Evolutionary conservation across 2,888 invertebrate species (phyloP), one percentile per base, ranked within the genome.

Genomic region (Cyclophora albipunctata): DNA sequence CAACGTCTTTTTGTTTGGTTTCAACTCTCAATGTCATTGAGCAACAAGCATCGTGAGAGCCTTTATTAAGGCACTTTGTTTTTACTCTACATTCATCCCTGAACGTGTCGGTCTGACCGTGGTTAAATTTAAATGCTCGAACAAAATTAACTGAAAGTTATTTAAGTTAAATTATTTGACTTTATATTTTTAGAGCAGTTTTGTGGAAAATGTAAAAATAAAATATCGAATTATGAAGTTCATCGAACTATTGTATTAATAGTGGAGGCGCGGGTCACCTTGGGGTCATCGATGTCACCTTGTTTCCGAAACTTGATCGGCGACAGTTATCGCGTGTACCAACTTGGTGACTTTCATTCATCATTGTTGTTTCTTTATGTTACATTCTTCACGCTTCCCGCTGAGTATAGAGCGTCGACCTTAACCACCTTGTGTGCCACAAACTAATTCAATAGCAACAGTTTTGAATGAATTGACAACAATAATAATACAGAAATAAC

Each of bases 241-340:
- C 85, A 72, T 70, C 75, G 81, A 78, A 81, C 85, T 71, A 66
- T 67, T 70, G 66, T 67, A 20, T 20, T 20, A 68, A 67, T 65
- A 69, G 66, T 64, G 69, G 60, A 72, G 49, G 66, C 67, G 57
- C 65, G 68, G 78, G 83, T 85, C 84, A 85, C 85, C 84, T 85
- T 83, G 66, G 68, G 84, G 84, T 81, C 84, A 73, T 69, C 60
- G 65, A 75, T 78, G 85, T 86, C 85, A 86, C 86, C 84, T 87
- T 86, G 80, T 69, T 83, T 75, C 81, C 74, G 73, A 81, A 82
- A 83, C 78, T 80, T 75, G 80, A 84, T 81, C 78, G 75, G 74
- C 79, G 73, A 76, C 78, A 75, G 69, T 79, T 77, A 81, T 79
- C 76, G 73, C 71, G 63, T 71, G 66, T 65, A 66, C 67, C 65